A percentile compares a stretch with the other conserved stretches of the same genome.
Evolutionary conservation across 2,797 vertebrate genomes (phyloP).

Genomic region (Melanotaenia pygmaea): DNA sequence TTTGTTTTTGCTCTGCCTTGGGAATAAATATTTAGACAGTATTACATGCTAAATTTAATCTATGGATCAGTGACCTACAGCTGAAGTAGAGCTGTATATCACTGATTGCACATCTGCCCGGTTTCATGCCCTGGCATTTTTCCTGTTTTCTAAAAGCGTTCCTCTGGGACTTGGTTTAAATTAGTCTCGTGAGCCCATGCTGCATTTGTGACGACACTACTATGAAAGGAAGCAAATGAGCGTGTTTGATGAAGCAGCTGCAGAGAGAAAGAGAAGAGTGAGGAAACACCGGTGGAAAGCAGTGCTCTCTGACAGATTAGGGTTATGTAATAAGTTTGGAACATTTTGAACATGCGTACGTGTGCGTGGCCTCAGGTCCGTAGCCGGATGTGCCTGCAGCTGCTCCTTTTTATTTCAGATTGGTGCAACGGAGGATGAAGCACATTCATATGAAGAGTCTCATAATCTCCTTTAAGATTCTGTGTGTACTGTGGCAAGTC

Average conservation of each 20-base stretch:
- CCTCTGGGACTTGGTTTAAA: constrained; percentile 5
- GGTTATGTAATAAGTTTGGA: constrained; percentile 74
- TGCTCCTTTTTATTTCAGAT: constrained; percentile 60
- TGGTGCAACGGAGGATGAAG: constrained; percentile 15
- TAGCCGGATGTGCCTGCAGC: constrained; percentile 61
- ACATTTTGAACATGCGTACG: constrained; percentile 38
- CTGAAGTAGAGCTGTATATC: constrained; percentile 31
- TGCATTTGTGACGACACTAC: constrained; percentile 26
- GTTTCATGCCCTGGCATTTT: constrained; percentile 3
- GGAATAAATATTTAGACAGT: constrained; percentile 47
- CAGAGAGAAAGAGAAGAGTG: constrained; percentile 46
- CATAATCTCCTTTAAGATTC: constrained; percentile 6
- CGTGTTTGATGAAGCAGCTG: constrained; percentile 47
- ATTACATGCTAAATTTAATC: constrained; percentile 58
- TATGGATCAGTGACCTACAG: constrained; percentile 46
- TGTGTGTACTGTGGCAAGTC: background rate
- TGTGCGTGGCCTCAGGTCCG: constrained; percentile 49
- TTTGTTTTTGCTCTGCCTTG: constrained; percentile 40
- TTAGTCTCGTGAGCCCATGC: background rate
- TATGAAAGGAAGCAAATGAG: constrained; percentile 42
- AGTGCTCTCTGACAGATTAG: constrained; percentile 73
- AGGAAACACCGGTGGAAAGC: constrained; percentile 67
- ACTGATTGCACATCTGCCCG: constrained; percentile 5
- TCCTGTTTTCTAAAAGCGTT: background rate
- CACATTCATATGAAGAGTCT: background rate